These are phyloP conservation scores for Teleopsis dalmanni DNA, from an alignment of 1,140 invertebrate genomes.

Conservation along the genomic window DNA sequence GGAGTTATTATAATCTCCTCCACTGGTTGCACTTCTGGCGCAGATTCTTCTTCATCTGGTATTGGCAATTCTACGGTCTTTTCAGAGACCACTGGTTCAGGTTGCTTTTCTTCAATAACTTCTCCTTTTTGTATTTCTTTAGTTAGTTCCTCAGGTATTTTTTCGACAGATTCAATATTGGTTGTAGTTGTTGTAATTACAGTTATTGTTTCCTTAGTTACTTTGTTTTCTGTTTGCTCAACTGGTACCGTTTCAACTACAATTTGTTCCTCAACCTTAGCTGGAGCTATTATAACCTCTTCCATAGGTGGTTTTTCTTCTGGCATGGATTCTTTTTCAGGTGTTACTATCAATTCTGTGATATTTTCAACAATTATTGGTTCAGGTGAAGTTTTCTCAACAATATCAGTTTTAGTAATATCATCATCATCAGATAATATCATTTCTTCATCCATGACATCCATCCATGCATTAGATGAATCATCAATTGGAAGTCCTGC, in stretches of 20 bases:
- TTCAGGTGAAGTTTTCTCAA: background rate
- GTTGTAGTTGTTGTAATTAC: background rate
- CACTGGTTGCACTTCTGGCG: constrained; percentile 4
- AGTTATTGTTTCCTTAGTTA: background rate
- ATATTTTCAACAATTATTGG: background rate
- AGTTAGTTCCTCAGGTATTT: background rate
- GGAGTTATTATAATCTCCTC: too few species aligned
- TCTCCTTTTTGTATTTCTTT: constrained; percentile 2
- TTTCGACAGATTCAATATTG: constrained; percentile 21
- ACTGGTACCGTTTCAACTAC: constrained; percentile 4
- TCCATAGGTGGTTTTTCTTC: background rate
- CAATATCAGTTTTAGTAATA: too few species aligned
- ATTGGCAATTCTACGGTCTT: constrained; percentile 8
- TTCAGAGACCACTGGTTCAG: background rate
- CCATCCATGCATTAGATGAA: constrained; percentile 41
- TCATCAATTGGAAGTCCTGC: constrained; percentile 46
- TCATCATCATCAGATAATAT: constrained; percentile 46
- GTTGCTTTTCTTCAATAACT: constrained; percentile 9
- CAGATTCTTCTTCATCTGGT: background rate
- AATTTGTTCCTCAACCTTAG: background rate
- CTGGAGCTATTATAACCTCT: background rate
- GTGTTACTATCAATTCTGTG: background rate
- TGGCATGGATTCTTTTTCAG: background rate
- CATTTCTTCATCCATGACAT: constrained; percentile 49
- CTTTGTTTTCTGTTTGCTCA: too few species aligned